Evolutionary conservation across 2,888 invertebrate species (phyloP).

Genomic region (Amblyteles armatorius): DNA sequence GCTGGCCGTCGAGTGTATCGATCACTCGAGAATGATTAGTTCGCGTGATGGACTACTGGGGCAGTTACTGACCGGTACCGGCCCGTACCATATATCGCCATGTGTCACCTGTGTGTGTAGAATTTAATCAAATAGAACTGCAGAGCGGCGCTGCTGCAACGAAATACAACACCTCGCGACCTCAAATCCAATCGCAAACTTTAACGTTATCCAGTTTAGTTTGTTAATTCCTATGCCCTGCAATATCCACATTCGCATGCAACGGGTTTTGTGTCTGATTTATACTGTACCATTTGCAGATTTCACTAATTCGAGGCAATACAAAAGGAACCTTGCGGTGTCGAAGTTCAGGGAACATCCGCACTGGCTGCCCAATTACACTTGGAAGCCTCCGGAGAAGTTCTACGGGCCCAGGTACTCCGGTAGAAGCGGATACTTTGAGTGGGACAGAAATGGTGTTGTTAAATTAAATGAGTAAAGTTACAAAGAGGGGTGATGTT

Average conservation of each 20-base stretch:
- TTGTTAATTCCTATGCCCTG: not conserved
- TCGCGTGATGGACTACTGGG: constrained; percentile 57
- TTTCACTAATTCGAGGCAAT: constrained; percentile 63
- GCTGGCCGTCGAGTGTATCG: constrained; percentile 54
- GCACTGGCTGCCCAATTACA: constrained; percentile 66
- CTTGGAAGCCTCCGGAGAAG: constrained; percentile 65
- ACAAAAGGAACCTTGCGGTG: constrained; percentile 60
- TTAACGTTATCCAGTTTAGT: constrained; percentile 54
- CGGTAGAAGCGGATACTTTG: not conserved
- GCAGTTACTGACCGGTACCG: constrained; percentile 35
- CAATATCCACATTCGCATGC: not conserved
- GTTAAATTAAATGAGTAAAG: constrained; percentile 39
- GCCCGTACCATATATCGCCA: not conserved
- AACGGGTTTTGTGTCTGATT: not conserved
- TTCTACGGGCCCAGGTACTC: constrained; percentile 63
- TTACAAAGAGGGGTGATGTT: constrained; percentile 15
- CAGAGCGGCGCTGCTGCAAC: constrained; percentile 29
- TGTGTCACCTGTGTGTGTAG: constrained; percentile 25
- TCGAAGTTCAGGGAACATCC: constrained; percentile 62
- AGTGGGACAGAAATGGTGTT: not conserved
- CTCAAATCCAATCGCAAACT: constrained; percentile 59
- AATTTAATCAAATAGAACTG: constrained; percentile 34
- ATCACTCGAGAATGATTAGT: constrained; percentile 57
- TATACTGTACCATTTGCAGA: constrained; percentile 46
- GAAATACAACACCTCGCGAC: constrained; percentile 40